phyloP scores from a whole-genome alignment of 2,113 vertebrate genomes.

The Rallus limicola region DNA sequence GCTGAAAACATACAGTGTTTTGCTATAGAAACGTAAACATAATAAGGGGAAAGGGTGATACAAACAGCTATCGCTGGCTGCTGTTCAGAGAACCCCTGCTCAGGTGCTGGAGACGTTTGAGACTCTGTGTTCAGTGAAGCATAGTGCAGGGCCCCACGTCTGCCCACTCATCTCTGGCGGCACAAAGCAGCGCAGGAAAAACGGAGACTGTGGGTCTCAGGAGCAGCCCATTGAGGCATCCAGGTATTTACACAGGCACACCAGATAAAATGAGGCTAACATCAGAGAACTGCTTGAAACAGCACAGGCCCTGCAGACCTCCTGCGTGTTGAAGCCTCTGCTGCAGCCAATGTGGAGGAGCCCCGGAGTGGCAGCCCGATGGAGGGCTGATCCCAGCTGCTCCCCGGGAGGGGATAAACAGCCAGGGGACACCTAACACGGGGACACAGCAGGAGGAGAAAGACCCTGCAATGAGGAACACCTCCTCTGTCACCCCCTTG shows the following conservation, averaged over 20 bases:
- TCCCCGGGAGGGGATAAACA: not conserved
- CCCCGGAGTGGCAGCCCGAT: not conserved
- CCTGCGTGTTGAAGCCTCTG: not conserved
- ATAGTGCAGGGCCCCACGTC: not conserved
- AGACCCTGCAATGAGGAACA: not conserved
- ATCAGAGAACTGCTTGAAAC: not conserved
- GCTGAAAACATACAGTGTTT: constrained; percentile 58
- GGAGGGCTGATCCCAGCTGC: not conserved
- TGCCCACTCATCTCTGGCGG: not conserved
- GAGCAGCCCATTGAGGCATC: not conserved
- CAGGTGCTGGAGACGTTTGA: not conserved
- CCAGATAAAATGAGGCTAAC: not conserved
- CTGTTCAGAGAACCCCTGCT: not conserved
- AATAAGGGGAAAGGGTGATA: not conserved
- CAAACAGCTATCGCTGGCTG: not conserved
- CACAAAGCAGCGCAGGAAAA: not conserved
- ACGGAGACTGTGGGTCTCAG: not conserved
- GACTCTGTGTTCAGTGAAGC: not conserved
- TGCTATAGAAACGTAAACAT: constrained; percentile 59
- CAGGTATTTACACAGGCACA: not conserved
- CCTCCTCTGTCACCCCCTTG: not conserved
- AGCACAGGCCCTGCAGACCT: not conserved
- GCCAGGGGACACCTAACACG: not conserved
- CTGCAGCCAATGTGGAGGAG: not conserved
- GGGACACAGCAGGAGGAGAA: not conserved